Conservation (phyloP, 2,113 vertebrate genomes). For the Dunckerocampus dactyliophorus region DNA sequence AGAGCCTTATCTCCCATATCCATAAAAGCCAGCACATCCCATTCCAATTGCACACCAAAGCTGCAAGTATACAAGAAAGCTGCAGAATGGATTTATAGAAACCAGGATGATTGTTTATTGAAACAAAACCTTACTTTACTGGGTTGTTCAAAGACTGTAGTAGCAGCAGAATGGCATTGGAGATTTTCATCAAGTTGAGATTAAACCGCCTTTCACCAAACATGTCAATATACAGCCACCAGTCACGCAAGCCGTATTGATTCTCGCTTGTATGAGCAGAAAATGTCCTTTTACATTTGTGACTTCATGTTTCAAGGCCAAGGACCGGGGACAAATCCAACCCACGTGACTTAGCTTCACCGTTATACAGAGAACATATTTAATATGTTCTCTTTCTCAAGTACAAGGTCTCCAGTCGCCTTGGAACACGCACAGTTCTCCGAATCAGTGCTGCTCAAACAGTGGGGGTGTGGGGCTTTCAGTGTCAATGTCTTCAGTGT, state of each 20-base stretch:
- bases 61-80: conserved; percentile 19
- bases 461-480: too few relatives aligned
- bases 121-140: conserved; percentile 6
- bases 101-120: conserved; percentile 15
- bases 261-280: neutral
- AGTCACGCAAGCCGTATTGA: neutral
- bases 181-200: neutral
- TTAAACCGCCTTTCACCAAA: neutral
- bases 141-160: neutral
- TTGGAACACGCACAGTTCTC: conserved; percentile 31
- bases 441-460: neutral
- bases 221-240: neutral
- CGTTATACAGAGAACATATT: conserved; percentile 12
- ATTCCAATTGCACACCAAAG: conserved; percentile 34
- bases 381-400: conserved; percentile 16
- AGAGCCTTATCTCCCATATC: conserved; percentile 19
- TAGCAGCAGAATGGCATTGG: neutral
- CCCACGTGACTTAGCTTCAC: conserved; percentile 1
- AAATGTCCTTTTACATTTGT: conserved; percentile 5
- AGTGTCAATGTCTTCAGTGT: too few relatives aligned
- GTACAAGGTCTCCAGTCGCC: conserved; percentile 25
- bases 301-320: conserved; percentile 19
- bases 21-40: conserved; percentile 8
- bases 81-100: conserved; percentile 27
- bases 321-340: neutral